Base-by-base conservation (phyloP, 2,888 invertebrate genomes). In the Hybos culiciformis region DNA sequence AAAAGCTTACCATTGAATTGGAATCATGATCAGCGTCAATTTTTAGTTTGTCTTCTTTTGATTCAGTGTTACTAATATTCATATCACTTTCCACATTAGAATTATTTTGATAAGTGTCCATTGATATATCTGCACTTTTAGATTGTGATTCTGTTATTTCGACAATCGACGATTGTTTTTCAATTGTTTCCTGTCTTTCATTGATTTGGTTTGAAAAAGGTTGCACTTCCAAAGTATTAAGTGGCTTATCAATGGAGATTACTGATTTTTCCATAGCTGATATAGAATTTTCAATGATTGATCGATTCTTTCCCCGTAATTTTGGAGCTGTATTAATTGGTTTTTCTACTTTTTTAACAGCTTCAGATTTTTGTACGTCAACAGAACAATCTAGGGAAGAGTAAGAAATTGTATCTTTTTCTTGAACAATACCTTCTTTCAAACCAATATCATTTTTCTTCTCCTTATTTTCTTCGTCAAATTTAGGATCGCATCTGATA, bases 291-390 rank as follows among this genome's bases (percentile, higher is more conserved):
- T 31, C 46, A 38, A 50, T 68, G 64, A 41, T 37, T 43, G 54
- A 54, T 5, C 52, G 53, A 44, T 57, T 57, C 41, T 64, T 61
- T 2, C 59, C 58, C 20, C 60, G 53, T 3, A 62, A 44, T 45
- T 63, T 64, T 9, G 63, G 60, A 3, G 59, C 60, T 57, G 66
- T 53, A 57, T 62, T 51, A 53, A 66, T 54, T 14, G 54, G 58
- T 44, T 60, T 62, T 14, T 57, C 59, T 18, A 14, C 8, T 36
- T 36, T 36, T 9, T 21, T 36, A 36, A 5, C 2, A 29, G n/a
- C n/a, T 6, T 4, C n/a, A 29, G 7, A 4, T n/a, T 5, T 29
- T 29, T 4, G 29, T 29, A n/a, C n/a, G 5, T 23, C 6, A n/a
- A n/a, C n/a, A 12, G n/a, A n/a, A n/a, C n/a, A 5, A 12, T 4